Evolutionary conservation across 1,140 invertebrate genomes (phyloP).

Genomic region (Rhopalosiphum maidis): DNA sequence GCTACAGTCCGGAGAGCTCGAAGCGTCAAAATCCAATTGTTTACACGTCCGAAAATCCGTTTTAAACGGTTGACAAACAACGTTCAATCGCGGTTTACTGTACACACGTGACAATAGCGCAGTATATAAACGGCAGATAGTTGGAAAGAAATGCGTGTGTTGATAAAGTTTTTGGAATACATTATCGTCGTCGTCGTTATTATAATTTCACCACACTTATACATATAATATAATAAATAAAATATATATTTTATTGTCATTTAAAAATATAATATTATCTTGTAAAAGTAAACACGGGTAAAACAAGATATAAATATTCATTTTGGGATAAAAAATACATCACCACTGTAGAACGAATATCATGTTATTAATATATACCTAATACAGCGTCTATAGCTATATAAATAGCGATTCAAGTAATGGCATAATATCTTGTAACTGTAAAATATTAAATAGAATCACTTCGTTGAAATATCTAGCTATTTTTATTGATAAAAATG

Average conservation of each 20-base stretch:
- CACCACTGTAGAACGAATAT: no score
- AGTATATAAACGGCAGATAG: background rate
- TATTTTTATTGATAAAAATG: no score
- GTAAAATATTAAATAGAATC: no score
- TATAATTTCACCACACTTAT: background rate
- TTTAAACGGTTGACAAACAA: conserved; percentile 7
- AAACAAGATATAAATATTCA: background rate
- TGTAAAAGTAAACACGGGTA: background rate
- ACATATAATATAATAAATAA: background rate
- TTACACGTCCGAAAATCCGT: conserved; percentile 24
- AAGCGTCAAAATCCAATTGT: conserved; percentile 27
- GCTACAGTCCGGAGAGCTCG: background rate
- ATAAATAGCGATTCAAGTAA: no score
- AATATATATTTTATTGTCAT: background rate
- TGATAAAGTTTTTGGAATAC: background rate
- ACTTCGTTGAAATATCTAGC: no score
- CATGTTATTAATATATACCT: no score
- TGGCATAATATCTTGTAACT: no score
- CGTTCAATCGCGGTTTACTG: background rate
- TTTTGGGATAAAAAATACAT: background rate
- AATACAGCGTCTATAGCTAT: no score
- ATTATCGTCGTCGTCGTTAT: background rate
- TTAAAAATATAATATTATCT: background rate
- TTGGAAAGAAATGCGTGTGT: background rate
- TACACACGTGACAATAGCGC: background rate